These are phyloP conservation scores for Willisornis vidua DNA, from an alignment of 2,113 vertebrate species.

Conservation along the genomic window DNA sequence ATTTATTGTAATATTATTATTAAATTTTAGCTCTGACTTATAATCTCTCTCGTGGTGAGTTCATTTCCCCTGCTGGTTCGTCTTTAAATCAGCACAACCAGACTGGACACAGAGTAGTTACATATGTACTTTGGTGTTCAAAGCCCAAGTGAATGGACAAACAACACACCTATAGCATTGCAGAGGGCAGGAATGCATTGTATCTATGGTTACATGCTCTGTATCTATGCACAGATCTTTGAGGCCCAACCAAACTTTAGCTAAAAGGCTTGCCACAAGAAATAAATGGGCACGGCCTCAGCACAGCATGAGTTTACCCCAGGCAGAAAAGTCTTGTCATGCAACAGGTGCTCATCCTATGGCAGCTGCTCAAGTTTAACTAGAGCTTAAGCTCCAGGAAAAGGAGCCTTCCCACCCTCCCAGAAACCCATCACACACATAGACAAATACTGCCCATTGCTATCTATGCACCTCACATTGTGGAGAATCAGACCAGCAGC, in stretches of 20 bases:
- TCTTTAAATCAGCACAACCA: too few relatives aligned
- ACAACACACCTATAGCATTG: not conserved
- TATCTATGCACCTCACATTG: not conserved
- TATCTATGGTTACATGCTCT: not conserved
- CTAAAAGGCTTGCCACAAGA: not conserved
- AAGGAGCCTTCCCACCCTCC: not conserved
- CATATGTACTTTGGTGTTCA: not conserved
- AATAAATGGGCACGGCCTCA: not conserved
- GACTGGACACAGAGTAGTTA: not conserved
- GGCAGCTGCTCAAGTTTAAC: not conserved
- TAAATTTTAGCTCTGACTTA: too few relatives aligned
- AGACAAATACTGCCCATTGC: not conserved
- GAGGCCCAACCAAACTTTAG: not conserved
- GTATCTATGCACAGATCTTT: not conserved
- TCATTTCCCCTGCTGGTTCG: too few relatives aligned
- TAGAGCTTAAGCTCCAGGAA: not conserved
- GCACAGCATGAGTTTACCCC: not conserved
- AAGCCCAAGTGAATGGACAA: not conserved
- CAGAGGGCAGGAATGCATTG: rapidly evolving
- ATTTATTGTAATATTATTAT: too few relatives aligned
- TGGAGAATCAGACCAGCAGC: not conserved
- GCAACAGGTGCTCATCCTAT: rapidly evolving
- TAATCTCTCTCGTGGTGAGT: too few relatives aligned
- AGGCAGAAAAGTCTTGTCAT: not conserved
- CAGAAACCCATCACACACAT: not conserved